Percentiles rank a stretch among this genome's conserved stretches.
phyloP scores from a whole-genome alignment of 1,140 invertebrate genomes.

The Bombus pyrosoma region DNA sequence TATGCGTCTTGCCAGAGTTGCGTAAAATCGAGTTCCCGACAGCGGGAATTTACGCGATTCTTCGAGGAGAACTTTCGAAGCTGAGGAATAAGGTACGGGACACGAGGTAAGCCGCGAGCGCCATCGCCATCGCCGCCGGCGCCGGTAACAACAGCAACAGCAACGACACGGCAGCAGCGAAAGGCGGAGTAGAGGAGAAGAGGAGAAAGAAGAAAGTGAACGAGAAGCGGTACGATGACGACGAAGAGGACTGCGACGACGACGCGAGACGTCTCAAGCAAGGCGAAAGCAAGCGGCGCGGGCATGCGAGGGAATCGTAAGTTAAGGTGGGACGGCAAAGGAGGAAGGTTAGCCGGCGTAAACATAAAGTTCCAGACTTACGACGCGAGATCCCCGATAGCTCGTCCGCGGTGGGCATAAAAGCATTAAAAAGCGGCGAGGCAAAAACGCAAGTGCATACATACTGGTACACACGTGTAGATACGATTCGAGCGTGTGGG shows the following conservation, averaged over 20 bases:
- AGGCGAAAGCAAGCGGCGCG: constrained; percentile 65
- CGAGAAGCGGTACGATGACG: neutral
- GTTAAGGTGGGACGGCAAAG: constrained; percentile 78
- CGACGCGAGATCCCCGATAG: constrained; percentile 83
- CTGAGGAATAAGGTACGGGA: constrained; percentile 44
- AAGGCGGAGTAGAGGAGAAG: neutral
- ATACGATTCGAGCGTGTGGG: constrained; percentile 31
- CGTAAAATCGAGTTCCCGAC: neutral
- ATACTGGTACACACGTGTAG: constrained; percentile 40
- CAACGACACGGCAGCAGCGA: constrained; percentile 18
- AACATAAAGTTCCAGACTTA: constrained; percentile 84
- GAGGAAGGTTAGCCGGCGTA: constrained; percentile 77
- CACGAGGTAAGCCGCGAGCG: constrained; percentile 26
- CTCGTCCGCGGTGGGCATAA: constrained; percentile 82
- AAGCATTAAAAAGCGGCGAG: constrained; percentile 77
- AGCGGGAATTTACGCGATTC: constrained; percentile 53
- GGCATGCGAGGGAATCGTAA: constrained; percentile 80
- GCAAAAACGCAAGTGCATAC: constrained; percentile 74
- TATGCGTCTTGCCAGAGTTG: neutral
- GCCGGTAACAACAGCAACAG: constrained; percentile 22
- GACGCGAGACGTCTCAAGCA: constrained; percentile 82
- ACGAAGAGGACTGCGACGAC: constrained; percentile 56
- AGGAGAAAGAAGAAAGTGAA: neutral
- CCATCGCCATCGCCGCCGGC: constrained; percentile 35
- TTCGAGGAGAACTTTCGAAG: constrained; percentile 60